Evolutionary conservation across 2,888 invertebrate genomes (phyloP), one percentile per base, ranked within the genome.

Genomic region (Nudaria mundana): DNA sequence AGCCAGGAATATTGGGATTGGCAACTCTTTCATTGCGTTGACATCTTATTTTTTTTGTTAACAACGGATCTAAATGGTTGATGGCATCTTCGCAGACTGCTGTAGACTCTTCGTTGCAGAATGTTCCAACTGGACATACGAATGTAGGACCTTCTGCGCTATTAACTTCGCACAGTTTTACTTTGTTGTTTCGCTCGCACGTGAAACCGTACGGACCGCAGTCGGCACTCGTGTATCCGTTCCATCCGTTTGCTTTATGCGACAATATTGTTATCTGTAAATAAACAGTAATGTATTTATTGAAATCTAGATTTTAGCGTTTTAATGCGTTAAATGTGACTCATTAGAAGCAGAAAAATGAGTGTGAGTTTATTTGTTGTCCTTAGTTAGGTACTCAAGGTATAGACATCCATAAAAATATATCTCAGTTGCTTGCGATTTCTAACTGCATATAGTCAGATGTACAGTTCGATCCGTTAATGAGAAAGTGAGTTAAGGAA

Each of bases 151-250:
- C 87, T 12, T 72, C 57, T 6, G 76, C 26, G 37, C 69, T 76
- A 6, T 72, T 69, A 0, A 69, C 81, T 15, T 85, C 84, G 52
- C 88, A 88, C 8, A 88, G 60, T 30, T 80, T 67, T 7, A 88
- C 48, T 60, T 65, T 80, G 14, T 66, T 66, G 16, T 64, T 62
- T 7, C 73, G 65, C 53, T 86, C 84, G 37, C 87, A 88, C 0
- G 71, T 55, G 42, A 87, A 88, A 0, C 88, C 88, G 40, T 78
- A 81, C 0, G 78, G 79, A 1, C 88, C 88, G 41, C 87, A 88
- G 6, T 80, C 73, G 25, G 66, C 52, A 2, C 10, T 6, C 0
- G 16, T 15, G 18, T 43, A 38, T 16, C 16, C 37, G 23, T 37
- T 18, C 32, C 32, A 77, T 11, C 68, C 68, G 10, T 54, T 33